Conservation (phyloP, 2,888 invertebrate species). For the Vannuccia rotundouncinata region DNA sequence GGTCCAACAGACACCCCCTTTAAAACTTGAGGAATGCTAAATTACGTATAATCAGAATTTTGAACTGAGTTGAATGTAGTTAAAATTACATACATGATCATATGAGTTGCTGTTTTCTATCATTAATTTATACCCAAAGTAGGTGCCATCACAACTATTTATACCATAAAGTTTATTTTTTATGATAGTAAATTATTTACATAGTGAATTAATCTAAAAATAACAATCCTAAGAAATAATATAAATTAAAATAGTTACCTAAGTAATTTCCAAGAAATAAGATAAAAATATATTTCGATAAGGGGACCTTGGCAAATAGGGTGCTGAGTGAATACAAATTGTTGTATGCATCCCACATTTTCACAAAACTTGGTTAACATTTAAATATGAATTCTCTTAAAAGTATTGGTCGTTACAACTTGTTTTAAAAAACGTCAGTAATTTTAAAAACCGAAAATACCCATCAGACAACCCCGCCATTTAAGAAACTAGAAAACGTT, state of each 20-base stretch:
- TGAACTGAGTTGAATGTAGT: constrained; percentile 6
- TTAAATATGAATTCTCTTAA: neutral
- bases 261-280: too few species aligned
- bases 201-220: too few species aligned
- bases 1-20: neutral
- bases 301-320: neutral
- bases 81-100: constrained; percentile 13
- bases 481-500: too few species aligned
- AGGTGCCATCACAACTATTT: neutral
- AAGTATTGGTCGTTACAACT: neutral
- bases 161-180: too few species aligned
- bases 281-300: neutral
- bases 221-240: too few species aligned
- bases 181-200: too few species aligned
- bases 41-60: constrained; percentile 10
- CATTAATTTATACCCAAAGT: too few species aligned
- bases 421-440: neutral
- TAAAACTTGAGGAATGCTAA: constrained; percentile 12
- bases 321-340: neutral
- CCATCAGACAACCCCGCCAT: too few species aligned
- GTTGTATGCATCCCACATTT: neutral
- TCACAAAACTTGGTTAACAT: neutral
- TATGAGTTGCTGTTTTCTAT: constrained; percentile 13
- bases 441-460: too few species aligned
- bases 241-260: too few species aligned